Evolutionary conservation across 30 jellyfish, hydroid and myxozoan species (phyloP), one percentile per base, ranked within the genome.

Genomic region (Catostylus mosaicus): DNA sequence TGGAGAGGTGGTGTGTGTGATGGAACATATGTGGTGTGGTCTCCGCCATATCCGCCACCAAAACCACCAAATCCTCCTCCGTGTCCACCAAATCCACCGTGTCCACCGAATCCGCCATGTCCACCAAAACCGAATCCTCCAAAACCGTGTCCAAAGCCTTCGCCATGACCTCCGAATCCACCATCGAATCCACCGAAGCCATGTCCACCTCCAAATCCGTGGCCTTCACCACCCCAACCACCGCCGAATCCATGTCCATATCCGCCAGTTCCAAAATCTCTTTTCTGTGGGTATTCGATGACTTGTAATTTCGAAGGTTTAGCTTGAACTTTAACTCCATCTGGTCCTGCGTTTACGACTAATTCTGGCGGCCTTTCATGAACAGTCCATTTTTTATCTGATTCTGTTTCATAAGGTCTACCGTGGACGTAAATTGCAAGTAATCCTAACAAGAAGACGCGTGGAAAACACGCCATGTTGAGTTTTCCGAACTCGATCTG

Each of bases 1-100:
- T 90, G 97, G 43, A 90, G 95, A n/a, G 97, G 97, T 11, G 97
- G 96, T 32, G 97, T 72, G 56, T 90, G 97, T 30, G 97, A 90
- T 57, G 97, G 97, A 27, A 90, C 97, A 67, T 90, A 90, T n/a
- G 97, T 90, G 38, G 97, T 90, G 56, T 90, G 97, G 36, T 90
- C 97, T n/a, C 89, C 96, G 24, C 88, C 95, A 32, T 47, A 80
- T 0, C 95, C 97, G 56, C 79, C 85, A 19, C 71, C 67, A 54
- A 81, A 88, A 7, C 91, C 83, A 12, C 65, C 71, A 1, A 73
- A 87, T 36, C 76, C 74, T 36, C 76, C 74, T 9, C 77, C 83
- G 26, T 30, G 43, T 47, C 95, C 95, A 10, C 84, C 67, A 51
- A 63, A 63, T 26, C 79, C 85, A 63, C 85, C 78, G 3, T 75